Evolutionary conservation across 2,888 invertebrate genomes (phyloP), one percentile per base, ranked within the genome.

Genomic region (Apamea anceps): DNA sequence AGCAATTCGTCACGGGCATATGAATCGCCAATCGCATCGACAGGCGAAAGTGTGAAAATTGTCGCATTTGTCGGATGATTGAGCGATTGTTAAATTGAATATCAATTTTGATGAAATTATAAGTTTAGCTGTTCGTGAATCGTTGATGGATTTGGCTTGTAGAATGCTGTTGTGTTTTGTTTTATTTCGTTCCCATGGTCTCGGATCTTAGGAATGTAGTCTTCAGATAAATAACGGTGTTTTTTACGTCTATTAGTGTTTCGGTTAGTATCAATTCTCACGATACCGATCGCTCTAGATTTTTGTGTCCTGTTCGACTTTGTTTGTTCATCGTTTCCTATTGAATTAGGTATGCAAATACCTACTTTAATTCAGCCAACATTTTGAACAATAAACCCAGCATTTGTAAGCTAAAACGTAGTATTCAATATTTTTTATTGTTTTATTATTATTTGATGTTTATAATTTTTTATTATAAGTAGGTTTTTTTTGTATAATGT

Each of bases 31-130:
- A 81, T 81, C 62, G 67, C 28, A 54, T 48, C 18, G 21, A 51
- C 70, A 21, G 63, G 77, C 67, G 86, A 88, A 88, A 88, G 86
- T 89, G 89, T 82, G 78, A 82, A 86, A 60, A 72, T 51, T 62
- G 51, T 82, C 57, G 70, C 72, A 13, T 28, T 54, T 65, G 72
- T 72, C 68, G 48, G 68, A 13, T 66, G 74, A 79, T 65, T 21
- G 57, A 72, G 66, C 85, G 57, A n/a, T 80, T 54, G 51, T 37
- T 73, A 66, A 18, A 74, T 86, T 48, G 71, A 62, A 21, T n/a
- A 71, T 71, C 45, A 48, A 75, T 73, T 80, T 73, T 18, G 32
- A 54, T 62, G 25, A 42, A 82, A 74, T 75, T 75, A 67, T 79
- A 37, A 32, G 37, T 21, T 37, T 6, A 32, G 42, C 13, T 66